A percentile compares a stretch with the other conserved stretches of the same genome.
Conservation (phyloP, 2,797 vertebrate species). For the Paedocypris micromegethes region DNA sequence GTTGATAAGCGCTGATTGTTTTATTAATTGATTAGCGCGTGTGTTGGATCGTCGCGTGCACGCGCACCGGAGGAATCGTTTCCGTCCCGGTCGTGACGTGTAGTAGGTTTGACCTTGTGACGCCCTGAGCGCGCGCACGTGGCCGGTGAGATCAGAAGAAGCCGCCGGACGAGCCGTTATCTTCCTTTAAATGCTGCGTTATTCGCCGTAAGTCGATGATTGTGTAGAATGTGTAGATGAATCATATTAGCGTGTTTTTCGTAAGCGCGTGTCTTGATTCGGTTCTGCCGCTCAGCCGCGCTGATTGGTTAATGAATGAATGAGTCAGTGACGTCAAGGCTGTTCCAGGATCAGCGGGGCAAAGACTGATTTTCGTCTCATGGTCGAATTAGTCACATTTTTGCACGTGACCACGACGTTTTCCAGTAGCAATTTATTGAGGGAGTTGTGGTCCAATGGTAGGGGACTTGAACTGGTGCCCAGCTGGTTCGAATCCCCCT, state of each 20-base stretch:
- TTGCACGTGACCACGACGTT: constrained; percentile 8
- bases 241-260: no score
- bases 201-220: no score
- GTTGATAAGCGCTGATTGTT: no score
- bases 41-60: neutral
- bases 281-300: no score
- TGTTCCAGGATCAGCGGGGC: constrained; percentile 7
- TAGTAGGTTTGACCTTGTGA: constrained; percentile 72
- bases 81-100: constrained; percentile 52
- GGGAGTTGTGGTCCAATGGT: no score
- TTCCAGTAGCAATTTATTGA: no score
- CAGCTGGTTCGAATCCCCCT: neutral
- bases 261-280: no score
- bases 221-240: no score
- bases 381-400: neutral
- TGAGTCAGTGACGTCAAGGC: neutral
- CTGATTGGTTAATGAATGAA: neutral
- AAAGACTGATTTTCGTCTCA: neutral
- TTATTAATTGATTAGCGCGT: no score
- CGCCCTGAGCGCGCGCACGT: constrained; percentile 61
- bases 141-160: neutral
- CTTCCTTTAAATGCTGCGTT: neutral
- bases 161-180: neutral
- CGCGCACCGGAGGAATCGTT: constrained; percentile 35
- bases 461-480: no score